Percentiles rank a stretch among this genome's conserved stretches.
These are phyloP conservation scores for Latheticus oryzae DNA, from an alignment of 2,888 invertebrate genomes.

Conservation along the genomic window DNA sequence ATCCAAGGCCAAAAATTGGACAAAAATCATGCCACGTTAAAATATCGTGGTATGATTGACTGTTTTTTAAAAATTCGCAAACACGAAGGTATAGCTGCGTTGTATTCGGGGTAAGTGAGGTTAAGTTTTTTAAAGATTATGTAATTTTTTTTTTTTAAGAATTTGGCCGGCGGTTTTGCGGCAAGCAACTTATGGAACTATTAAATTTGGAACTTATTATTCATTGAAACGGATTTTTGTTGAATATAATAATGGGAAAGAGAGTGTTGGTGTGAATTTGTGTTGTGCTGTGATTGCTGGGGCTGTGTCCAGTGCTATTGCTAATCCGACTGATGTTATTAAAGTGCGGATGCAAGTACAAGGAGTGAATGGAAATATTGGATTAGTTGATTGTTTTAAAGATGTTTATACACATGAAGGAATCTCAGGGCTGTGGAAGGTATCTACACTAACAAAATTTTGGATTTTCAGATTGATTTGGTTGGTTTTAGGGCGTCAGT, in stretches of 20 bases:
- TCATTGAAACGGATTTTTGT: slow-evolving; percentile 81
- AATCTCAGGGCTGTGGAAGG: slow-evolving; percentile 86
- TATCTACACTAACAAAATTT: slow-evolving; percentile 57
- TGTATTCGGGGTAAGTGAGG: slow-evolving; percentile 83
- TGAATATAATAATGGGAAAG: slow-evolving; percentile 68
- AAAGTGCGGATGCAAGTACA: slow-evolving; percentile 94
- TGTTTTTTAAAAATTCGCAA: slow-evolving; percentile 86
- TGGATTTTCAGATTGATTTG: not conserved
- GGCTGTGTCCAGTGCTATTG: slow-evolving; percentile 93
- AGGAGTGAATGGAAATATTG: slow-evolving; percentile 67
- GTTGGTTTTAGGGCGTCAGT: slow-evolving; percentile 80
- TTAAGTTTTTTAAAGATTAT: not conserved
- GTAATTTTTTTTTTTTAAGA: slow-evolving; percentile 66
- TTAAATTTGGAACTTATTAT: slow-evolving; percentile 96
- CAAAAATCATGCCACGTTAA: slow-evolving; percentile 77
- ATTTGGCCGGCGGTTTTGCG: slow-evolving; percentile 93
- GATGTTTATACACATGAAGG: slow-evolving; percentile 89
- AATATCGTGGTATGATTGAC: slow-evolving; percentile 93
- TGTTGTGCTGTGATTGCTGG: slow-evolving; percentile 87
- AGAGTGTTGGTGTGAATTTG: slow-evolving; percentile 76
- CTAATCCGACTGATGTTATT: slow-evolving; percentile 95
- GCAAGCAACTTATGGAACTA: slow-evolving; percentile 95
- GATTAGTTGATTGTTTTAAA: slow-evolving; percentile 81
- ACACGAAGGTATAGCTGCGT: slow-evolving; percentile 86
- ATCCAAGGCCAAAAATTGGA: slow-evolving; percentile 92